Evolutionary conservation across 2,113 vertebrate genomes (phyloP).

Genomic region (Leptodactylus fuscus): DNA sequence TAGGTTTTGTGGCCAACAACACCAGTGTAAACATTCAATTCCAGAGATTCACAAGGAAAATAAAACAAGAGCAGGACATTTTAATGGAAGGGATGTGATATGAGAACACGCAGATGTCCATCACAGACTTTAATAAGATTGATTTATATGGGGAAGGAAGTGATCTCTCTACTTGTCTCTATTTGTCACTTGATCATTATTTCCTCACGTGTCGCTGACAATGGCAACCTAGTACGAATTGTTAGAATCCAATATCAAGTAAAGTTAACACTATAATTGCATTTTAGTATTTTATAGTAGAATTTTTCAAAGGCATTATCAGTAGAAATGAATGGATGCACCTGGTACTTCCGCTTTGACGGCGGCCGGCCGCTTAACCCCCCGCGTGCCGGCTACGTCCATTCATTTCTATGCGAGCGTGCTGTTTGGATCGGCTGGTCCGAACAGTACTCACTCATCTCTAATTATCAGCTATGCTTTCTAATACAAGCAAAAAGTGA

Average conservation of each 20-base stretch:
- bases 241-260: not conserved
- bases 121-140: not conserved
- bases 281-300: not conserved
- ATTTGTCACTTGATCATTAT: not conserved
- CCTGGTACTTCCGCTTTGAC: too few species aligned
- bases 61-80: not conserved
- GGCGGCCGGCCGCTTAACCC: too few species aligned
- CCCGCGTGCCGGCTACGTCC: too few species aligned
- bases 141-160: not conserved
- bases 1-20: not conserved
- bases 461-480: too few species aligned
- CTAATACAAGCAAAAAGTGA: too few species aligned
- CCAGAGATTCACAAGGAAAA: not conserved
- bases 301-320: too few species aligned
- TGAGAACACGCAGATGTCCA: not conserved
- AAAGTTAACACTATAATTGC: not conserved
- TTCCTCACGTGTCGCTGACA: not conserved
- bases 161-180: not conserved
- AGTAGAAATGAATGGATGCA: too few species aligned
- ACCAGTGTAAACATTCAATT: not conserved
- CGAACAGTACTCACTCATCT: too few species aligned
- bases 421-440: too few species aligned
- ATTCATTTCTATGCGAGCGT: too few species aligned
- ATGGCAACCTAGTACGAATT: not conserved
- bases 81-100: not conserved